phyloP scores from a whole-genome alignment of 30 jellyfish, hydroid and myxozoan genomes.

The Phacellophora camtschatica region DNA sequence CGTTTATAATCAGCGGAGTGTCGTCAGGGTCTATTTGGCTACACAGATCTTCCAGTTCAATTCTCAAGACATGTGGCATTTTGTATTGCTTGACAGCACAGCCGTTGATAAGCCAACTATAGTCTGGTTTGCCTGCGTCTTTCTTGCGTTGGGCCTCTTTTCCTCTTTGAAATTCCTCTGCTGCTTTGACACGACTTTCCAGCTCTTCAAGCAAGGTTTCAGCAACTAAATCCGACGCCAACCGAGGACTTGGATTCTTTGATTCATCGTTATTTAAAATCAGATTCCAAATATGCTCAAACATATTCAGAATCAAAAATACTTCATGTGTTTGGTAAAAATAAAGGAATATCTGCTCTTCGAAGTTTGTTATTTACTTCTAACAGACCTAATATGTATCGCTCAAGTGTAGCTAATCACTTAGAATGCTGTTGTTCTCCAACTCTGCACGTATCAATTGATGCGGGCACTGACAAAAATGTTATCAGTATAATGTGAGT shows the following conservation, averaged over 20 bases:
- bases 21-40: conserved; percentile 41
- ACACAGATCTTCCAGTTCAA: conserved; percentile 51
- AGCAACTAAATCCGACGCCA: conserved; percentile 25
- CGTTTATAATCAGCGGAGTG: conserved; percentile 30
- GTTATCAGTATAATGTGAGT: too few relatives aligned
- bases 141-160: conserved; percentile 40
- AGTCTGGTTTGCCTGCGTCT: conserved; percentile 65
- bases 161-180: conserved; percentile 10
- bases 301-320: background rate
- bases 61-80: conserved; percentile 20
- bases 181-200: conserved; percentile 30
- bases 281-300: conserved; percentile 52
- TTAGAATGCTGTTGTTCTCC: too few relatives aligned
- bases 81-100: conserved; percentile 38
- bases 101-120: conserved; percentile 55
- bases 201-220: conserved; percentile 63
- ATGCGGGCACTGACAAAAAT: too few relatives aligned
- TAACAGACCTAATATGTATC: too few relatives aligned
- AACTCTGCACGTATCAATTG: too few relatives aligned
- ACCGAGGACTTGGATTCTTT: background rate
- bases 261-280: conserved; percentile 1
- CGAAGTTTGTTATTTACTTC: too few relatives aligned
- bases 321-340: background rate
- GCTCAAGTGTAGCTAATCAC: too few relatives aligned
- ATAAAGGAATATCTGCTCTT: background rate